These are phyloP conservation scores for Rhodinocichla rosea DNA, from an alignment of 2,113 vertebrate species.

Conservation along the genomic window DNA sequence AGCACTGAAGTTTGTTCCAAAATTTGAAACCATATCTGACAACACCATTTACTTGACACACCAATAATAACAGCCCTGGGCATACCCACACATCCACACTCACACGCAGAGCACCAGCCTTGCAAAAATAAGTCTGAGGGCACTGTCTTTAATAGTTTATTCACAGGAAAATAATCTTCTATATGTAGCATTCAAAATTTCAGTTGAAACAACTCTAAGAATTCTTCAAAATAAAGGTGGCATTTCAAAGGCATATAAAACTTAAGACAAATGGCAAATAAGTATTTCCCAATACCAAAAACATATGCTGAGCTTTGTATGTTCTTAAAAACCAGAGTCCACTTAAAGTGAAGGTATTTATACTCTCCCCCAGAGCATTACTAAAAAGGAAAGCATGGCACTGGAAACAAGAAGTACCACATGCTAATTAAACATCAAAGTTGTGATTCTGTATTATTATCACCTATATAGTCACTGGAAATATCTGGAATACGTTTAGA, in stretches of 20 bases:
- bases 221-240: neutral
- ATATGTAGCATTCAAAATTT: neutral
- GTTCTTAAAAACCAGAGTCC: neutral
- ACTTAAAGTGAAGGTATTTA: neutral
- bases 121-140: neutral
- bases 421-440: neutral
- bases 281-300: neutral
- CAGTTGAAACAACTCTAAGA: neutral
- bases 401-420: neutral
- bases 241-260: constrained; percentile 12
- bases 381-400: neutral
- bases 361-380: neutral
- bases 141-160: constrained; percentile 40
- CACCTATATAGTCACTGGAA: neutral
- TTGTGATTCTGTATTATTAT: neutral
- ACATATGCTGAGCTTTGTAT: neutral
- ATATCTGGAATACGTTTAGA: neutral
- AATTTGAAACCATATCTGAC: fast-evolving
- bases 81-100: neutral
- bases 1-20: neutral
- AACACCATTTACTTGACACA: neutral
- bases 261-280: constrained; percentile 20
- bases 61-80: neutral
- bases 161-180: constrained; percentile 30
- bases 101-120: neutral